Evolutionary conservation across 1,140 invertebrate genomes (phyloP).

Genomic region (Drosophila murphyi): DNA sequence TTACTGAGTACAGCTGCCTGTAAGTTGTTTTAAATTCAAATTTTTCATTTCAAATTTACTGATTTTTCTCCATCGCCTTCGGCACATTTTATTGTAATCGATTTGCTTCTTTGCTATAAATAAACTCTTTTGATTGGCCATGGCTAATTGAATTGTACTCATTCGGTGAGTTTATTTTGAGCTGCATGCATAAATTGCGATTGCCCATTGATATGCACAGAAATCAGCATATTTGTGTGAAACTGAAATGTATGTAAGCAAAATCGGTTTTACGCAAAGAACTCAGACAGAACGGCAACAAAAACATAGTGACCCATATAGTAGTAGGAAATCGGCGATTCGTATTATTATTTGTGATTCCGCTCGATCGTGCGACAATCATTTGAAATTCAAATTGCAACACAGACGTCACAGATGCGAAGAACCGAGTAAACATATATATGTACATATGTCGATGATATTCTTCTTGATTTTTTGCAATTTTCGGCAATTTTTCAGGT

Average conservation of each 20-base stretch:
- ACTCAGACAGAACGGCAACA: slow-evolving; percentile 12
- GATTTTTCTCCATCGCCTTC: too few relatives aligned
- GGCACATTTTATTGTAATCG: too few relatives aligned
- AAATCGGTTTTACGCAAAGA: slow-evolving; percentile 13
- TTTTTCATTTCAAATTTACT: too few relatives aligned
- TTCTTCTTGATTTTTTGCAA: not conserved
- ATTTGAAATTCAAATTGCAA: slow-evolving; percentile 48
- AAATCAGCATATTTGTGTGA: slow-evolving; percentile 14
- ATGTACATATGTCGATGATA: not conserved
- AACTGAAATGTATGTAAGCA: slow-evolving; percentile 19
- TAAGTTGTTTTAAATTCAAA: too few relatives aligned
- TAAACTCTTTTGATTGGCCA: not conserved
- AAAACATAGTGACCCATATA: slow-evolving; percentile 46
- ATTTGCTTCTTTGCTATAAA: not conserved
- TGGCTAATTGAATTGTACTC: slow-evolving; percentile 1
- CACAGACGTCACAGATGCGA: slow-evolving; percentile 16
- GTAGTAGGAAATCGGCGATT: not conserved
- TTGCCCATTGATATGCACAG: slow-evolving; percentile 1
- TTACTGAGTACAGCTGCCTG: too few relatives aligned
- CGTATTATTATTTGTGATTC: not conserved
- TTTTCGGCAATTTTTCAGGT: slow-evolving; percentile 10
- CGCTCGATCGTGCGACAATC: slow-evolving; percentile 10
- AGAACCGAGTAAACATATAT: not conserved
- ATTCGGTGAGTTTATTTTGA: slow-evolving; percentile 4
- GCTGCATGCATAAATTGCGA: slow-evolving; percentile 22